A percentile compares a stretch with the other conserved stretches of the same genome.
Evolutionary conservation across 2,888 invertebrate genomes (phyloP).

Genomic region (Kuschelorhynchus macadamiae): DNA sequence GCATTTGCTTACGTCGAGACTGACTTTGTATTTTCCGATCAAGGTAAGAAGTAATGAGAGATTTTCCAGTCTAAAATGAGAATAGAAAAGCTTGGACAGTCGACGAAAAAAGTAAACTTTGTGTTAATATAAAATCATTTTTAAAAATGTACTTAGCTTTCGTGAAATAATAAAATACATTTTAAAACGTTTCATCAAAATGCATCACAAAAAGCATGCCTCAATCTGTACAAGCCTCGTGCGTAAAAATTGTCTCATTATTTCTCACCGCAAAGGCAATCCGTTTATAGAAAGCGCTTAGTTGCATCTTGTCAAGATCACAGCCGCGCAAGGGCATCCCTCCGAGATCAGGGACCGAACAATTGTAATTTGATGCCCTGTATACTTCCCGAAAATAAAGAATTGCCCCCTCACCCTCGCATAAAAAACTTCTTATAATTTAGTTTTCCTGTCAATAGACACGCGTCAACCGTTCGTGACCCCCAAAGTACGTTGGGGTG

Average conservation of each 20-base stretch:
- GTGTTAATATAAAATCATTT: too few species aligned
- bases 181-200: too few species aligned
- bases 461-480: slow-evolving; percentile 21
- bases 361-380: slow-evolving; percentile 59
- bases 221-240: not conserved
- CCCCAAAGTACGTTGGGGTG: too few species aligned
- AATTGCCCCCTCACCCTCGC: slow-evolving; percentile 49
- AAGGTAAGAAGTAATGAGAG: too few species aligned
- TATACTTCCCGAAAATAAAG: slow-evolving; percentile 50
- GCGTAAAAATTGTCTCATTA: slow-evolving; percentile 45
- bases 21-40: too few species aligned
- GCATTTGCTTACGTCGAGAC: too few species aligned
- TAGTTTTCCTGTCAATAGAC: slow-evolving; percentile 45
- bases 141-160: too few species aligned
- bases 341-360: slow-evolving; percentile 54
- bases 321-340: slow-evolving; percentile 56
- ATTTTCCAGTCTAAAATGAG: too few species aligned
- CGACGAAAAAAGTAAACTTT: too few species aligned
- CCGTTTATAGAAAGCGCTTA: slow-evolving; percentile 31
- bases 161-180: too few species aligned
- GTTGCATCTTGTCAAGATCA: slow-evolving; percentile 58
- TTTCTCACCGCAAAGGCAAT: slow-evolving; percentile 41
- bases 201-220: not conserved
- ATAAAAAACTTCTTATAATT: slow-evolving; percentile 54
- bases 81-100: too few species aligned